Base-by-base conservation (phyloP, 2,113 vertebrate species). In the Coryphaenoides rupestris region DNA sequence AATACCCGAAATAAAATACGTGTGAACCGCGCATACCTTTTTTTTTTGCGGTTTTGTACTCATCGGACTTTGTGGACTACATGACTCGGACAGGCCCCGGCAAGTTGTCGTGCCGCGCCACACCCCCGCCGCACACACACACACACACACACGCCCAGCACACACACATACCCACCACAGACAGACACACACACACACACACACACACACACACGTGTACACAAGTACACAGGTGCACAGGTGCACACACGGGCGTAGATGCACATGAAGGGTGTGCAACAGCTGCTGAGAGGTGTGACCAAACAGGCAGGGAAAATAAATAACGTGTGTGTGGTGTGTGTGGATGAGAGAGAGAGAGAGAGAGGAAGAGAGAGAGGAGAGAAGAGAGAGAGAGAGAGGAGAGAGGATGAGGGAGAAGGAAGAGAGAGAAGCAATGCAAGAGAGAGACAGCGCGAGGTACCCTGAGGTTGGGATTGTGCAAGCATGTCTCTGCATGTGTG, bases 271-370 rank as follows among this genome's bases (percentile, higher is more conserved):
- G 10, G 28, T 33, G n/a, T n/a, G n/a, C n/a, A n/a, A 33, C 28
- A 9, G 28, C 28, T 9, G 28, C 28, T 33, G n/a, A n/a, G n/a
- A n/a, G n/a, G n/a, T n/a, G n/a, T n/a, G n/a, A n/a, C n/a, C n/a
- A n/a, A n/a, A n/a, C n/a, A n/a, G n/a, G 28, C 28, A 33, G 3
- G 5, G 28, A 33, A 33, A 33, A 33, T 33, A 33, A 33, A 33
- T 33, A 33, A n/a, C n/a, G n/a, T n/a, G n/a, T n/a, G 28, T 5
- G 10, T 33, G 28, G 28, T 33, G 28, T 33, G n/a, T n/a, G n/a
- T 67, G 75, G 79, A 79, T 80, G 79, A 49, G n/a, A 50, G 45
- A 52, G 14, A 14, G 60, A 40, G 54, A 58, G 61, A 64, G 69
- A 61, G 71, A n/a, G 72, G 58, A 72, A 63, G 73, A 63, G 49